Evolutionary conservation across 2,113 vertebrate genomes (phyloP), one percentile per base, ranked within the genome.

Genomic region (Atractosteus spatula): DNA sequence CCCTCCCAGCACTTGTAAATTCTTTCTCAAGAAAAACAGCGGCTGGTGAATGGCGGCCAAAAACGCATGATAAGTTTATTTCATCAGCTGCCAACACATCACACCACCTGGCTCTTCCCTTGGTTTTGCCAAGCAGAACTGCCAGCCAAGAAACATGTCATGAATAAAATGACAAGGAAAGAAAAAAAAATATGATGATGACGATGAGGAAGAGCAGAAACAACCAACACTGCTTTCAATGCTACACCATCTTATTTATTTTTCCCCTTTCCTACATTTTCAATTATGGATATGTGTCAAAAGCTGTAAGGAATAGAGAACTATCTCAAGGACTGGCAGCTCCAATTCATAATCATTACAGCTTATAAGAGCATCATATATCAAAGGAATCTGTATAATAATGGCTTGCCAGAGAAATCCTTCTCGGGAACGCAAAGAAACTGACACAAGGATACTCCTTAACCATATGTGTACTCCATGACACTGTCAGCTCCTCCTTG

Each of bases 71-170:
- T 44, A 67, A 45, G 16, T 57, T 67, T 10, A 61, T 59, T 68
- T 73, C 55, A 61, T 59, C 55, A n/a, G 3, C 55, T 68, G 55
- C 71, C 65, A 47, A 59, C 41, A 29, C 44, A 67, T 66, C 55
- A 17, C n/a, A 59, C 41, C 64, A 73, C 71, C 55, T 61, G 71
- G 63, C 65, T 54, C 8, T 59, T 64, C 8, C 57, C 55, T 4
- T 41, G 41, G 62, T 41, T 3, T 13, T 8, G 62, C 62, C 62
- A 43, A 65, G 62, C 41, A 8, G 7, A 41, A 29, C 62, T 3
- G 17, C 11, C n/a, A 65, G 62, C 57, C 57, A 59, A 16, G 57
- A 51, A 5, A 7, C 57, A 14, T 59, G 57, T 14, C n/a, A 16
- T 14, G 14, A 59, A 59, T 59, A 59, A 59, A 59, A 59, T 13